phyloP scores from a whole-genome alignment of 2,797 vertebrate species.

The Myotis pilosus region DNA sequence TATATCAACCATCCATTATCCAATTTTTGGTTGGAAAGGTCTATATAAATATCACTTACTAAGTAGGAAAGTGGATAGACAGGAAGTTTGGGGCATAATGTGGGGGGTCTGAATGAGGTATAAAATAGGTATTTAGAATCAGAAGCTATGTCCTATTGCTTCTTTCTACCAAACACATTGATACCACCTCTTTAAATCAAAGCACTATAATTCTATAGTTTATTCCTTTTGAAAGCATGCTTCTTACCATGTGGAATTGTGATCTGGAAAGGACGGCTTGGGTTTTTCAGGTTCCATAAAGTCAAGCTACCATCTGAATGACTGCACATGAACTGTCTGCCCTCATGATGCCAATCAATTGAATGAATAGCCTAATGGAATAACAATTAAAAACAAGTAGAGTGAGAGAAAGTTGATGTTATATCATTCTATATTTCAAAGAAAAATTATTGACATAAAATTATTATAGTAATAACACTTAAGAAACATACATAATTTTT shows the following conservation, averaged over 20 bases:
- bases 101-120: neutral
- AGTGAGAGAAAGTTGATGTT: neutral
- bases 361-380: slow-evolving; percentile 95
- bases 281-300: slow-evolving; percentile 96
- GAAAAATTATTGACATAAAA: slow-evolving; percentile 41
- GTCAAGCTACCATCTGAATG: slow-evolving; percentile 98
- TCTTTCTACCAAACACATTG: slow-evolving; percentile 8
- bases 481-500: neutral
- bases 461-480: slow-evolving; percentile 37
- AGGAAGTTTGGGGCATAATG: neutral
- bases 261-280: slow-evolving; percentile 95
- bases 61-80: neutral
- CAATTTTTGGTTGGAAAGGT: neutral
- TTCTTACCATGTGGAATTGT: slow-evolving; percentile 96
- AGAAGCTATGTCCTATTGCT: neutral
- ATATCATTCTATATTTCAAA: slow-evolving; percentile 36
- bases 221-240: slow-evolving; percentile 34
- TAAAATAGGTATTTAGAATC: neutral
- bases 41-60: neutral
- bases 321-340: slow-evolving; percentile 99
- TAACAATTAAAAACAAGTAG: slow-evolving; percentile 55
- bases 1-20: neutral
- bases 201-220: neutral
- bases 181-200: slow-evolving; percentile 20
- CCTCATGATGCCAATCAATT: slow-evolving; percentile 98